Conservation (phyloP, 2,113 vertebrate species). For the Sphyrna mokarran region DNA sequence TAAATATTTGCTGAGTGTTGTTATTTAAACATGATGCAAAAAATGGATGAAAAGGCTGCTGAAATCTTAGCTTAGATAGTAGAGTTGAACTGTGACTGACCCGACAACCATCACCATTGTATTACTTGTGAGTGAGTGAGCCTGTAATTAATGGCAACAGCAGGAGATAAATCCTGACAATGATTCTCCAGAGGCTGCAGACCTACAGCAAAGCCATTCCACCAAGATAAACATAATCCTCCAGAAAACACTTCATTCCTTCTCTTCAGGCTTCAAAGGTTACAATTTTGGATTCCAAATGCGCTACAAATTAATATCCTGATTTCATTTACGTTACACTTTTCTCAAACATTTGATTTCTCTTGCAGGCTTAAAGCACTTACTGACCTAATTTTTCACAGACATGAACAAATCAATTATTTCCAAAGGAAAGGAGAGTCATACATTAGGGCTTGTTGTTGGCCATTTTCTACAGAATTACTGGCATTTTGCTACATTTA, state of each 20-base stretch:
- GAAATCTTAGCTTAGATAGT: not conserved
- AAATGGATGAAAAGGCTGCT: not conserved
- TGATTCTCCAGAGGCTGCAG: conserved; percentile 9
- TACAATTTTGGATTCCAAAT: not conserved
- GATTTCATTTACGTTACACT: not conserved
- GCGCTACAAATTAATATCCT: not conserved
- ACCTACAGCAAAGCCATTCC: not conserved
- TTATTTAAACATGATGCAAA: not conserved
- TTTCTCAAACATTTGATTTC: not conserved
- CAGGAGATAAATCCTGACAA: conserved; percentile 1
- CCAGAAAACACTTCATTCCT: not conserved
- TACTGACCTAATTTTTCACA: not conserved
- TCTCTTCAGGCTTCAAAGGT: not conserved
- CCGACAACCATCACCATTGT: conserved; percentile 14
- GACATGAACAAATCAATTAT: not conserved
- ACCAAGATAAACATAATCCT: not conserved
- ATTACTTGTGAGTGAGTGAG: not conserved
- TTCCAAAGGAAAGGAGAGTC: not conserved
- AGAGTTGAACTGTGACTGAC: conserved; percentile 28
- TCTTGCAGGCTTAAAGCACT: not conserved
- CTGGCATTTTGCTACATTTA: not conserved
- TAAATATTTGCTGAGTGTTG: not conserved
- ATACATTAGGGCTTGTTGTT: not conserved
- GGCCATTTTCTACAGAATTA: not conserved
- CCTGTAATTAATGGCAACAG: conserved; percentile 33